These are phyloP conservation scores for Pteronotus mesoamericanus DNA, from an alignment of 2,797 vertebrate species.

Conservation along the genomic window DNA sequence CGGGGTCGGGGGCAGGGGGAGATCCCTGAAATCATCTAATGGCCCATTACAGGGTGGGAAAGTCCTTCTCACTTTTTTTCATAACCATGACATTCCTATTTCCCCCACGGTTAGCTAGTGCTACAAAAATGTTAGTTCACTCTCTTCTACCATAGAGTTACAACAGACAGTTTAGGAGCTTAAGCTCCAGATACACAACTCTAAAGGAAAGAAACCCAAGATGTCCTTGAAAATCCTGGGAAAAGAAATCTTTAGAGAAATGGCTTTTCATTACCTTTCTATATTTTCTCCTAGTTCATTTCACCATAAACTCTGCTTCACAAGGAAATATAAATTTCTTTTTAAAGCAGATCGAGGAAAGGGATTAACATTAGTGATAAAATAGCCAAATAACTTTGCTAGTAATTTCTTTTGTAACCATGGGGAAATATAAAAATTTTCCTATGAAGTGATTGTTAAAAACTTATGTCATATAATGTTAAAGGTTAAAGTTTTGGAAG, in stretches of 20 bases:
- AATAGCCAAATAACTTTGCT: neutral
- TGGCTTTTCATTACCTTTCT: neutral
- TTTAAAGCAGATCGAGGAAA: neutral
- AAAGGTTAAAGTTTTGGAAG: constrained; percentile 18
- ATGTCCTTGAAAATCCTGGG: neutral
- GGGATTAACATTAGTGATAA: neutral
- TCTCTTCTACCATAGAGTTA: neutral
- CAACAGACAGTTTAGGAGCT: neutral
- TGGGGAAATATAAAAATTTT: neutral
- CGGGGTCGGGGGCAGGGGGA: neutral
- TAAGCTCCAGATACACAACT: neutral
- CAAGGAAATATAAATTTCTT: neutral
- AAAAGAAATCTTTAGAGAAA: neutral
- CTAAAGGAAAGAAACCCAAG: neutral
- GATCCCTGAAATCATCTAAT: neutral
- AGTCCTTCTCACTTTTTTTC: neutral
- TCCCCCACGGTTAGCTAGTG: neutral
- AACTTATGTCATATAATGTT: neutral
- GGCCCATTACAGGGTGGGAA: neutral
- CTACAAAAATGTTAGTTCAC: neutral
- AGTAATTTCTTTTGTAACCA: neutral
- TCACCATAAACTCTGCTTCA: neutral
- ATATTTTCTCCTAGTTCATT: neutral
- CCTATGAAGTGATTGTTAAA: neutral
- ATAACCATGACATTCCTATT: neutral